Evolutionary conservation across 2,888 invertebrate genomes (phyloP).

Genomic region (Pseudanteris insignis): DNA sequence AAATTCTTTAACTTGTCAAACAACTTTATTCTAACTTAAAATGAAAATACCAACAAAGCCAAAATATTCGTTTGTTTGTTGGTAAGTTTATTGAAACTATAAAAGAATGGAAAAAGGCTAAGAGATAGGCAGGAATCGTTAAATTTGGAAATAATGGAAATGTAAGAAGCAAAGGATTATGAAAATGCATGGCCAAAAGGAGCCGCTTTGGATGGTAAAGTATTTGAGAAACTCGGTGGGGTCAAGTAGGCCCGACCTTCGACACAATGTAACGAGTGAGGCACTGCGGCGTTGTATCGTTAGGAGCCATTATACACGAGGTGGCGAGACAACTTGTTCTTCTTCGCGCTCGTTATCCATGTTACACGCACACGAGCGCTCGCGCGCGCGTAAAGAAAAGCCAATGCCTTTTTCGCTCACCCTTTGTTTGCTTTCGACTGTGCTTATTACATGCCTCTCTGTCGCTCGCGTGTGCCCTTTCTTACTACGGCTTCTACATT

Average conservation of each 20-base stretch:
- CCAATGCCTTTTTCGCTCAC: conserved; percentile 29
- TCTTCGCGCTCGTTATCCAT: conserved; percentile 50
- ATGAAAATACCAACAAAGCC: too few species aligned
- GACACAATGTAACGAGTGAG: conserved; percentile 44
- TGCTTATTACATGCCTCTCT: conserved; percentile 12
- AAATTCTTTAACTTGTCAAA: too few species aligned
- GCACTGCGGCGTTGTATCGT: conserved; percentile 32
- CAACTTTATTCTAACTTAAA: too few species aligned
- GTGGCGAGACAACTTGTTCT: conserved; percentile 52
- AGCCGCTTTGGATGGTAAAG: conserved; percentile 22
- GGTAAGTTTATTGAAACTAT: too few species aligned
- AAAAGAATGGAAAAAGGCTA: too few species aligned
- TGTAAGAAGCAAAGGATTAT: too few species aligned
- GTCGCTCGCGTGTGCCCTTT: conserved; percentile 12
- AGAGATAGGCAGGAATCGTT: too few species aligned
- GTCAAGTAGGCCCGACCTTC: conserved; percentile 34
- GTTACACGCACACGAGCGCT: conserved; percentile 39
- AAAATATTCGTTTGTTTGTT: too few species aligned
- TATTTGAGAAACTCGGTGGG: conserved; percentile 21
- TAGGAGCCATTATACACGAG: conserved; percentile 48
- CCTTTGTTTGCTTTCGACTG: conserved; percentile 34
- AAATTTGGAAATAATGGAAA: too few species aligned
- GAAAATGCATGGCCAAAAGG: too few species aligned
- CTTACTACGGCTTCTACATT: conserved; percentile 49
- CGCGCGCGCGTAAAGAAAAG: too few species aligned